Base-by-base conservation (phyloP, 2,888 invertebrate species). In the Rhogogaster chlorosoma region DNA sequence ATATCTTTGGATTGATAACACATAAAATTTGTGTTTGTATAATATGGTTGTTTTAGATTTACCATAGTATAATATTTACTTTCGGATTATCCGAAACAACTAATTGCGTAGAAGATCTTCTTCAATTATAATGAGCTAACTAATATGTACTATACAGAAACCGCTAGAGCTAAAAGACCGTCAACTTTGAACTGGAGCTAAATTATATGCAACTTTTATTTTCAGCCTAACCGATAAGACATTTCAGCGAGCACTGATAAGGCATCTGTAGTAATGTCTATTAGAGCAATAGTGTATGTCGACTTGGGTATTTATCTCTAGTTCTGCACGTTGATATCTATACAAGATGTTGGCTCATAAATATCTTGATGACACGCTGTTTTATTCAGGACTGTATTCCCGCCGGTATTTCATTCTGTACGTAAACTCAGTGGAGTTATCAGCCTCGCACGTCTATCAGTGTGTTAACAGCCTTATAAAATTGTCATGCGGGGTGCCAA, bases 121-220 rank as follows among this genome's bases (percentile, higher is more conserved):
- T 61, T 32, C 29, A 38, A 32, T 36, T 70, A 53, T 53, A 7
- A n/a, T n/a, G n/a, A 53, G 7, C 53, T 7, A 70, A 53, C 53
- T 36, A 32, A 18, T 9, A 36, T 70, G 15, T 36, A n/a, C 36
- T 36, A 70, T 36, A 10, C n/a, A 3, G 10, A 70, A 38, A 15
- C 18, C 18, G n/a, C 9, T 10, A 10, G 12, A 61, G 22, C 36
- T 18, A 9, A n/a, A 18, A n/a, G 70, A 38, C n/a, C 70, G 36
- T 26, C 61, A 38, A 36, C 32, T 36, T n/a, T 2, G 18, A 36
- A 70, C 32, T 36, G 18, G 36, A 70, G 15, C 5, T 32, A 70
- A 38, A 38, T 70, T 70, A 38, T 70, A 38, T 70, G 75, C 75
- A 75, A 75, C 45, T 26, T 75, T 10, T 26, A 15, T 42, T 10